Evolutionary conservation across 1,140 invertebrate species (phyloP), one percentile per base, ranked within the genome.

Genomic region (Drosophila mojavensis): DNA sequence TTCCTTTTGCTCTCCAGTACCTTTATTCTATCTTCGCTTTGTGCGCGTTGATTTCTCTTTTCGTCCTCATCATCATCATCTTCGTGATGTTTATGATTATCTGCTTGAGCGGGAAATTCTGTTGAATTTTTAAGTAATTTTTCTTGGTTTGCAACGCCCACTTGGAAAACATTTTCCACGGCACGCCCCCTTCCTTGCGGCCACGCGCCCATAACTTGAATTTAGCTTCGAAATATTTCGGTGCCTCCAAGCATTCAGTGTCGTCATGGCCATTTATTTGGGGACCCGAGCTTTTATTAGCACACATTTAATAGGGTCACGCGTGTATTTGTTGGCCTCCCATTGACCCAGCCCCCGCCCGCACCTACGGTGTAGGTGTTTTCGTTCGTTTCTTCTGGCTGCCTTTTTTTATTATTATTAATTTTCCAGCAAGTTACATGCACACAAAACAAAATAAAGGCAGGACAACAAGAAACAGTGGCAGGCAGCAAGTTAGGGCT

Each of bases 221-320:
- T 59, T 33, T 58, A 33, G 48, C 51, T 76, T 67, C 39, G 67
- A 63, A 63, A 72, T 20, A 58, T 65, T 58, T 60, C 15, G 24
- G 13, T 56, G 48, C 45, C 48, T 39, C 11, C 41, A 53, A 60
- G 53, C 65, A 20, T 70, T 59, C 54, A 54, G 60, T 74, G 65
- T 74, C 73, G 73, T 71, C 73, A 75, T 71, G 73, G 55, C 73
- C 67, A 75, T 75, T 71, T 75, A 75, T 75, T 75, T 77, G 68
- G 60, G 54, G 61, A 75, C 73, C 67, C 61, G 33, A 56, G 84
- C 83, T 89, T 89, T 89, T 89, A 89, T 89, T 89, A 89, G 84
- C 84, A 89, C 84, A 90, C 81, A 89, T 89, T 89, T 90, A 89
- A 89, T 89, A 89, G 84, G 84, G 84, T 90, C 84, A 89, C 84